phyloP scores from a whole-genome alignment of 2,888 invertebrate species.

The Platycheirus albimanus region DNA sequence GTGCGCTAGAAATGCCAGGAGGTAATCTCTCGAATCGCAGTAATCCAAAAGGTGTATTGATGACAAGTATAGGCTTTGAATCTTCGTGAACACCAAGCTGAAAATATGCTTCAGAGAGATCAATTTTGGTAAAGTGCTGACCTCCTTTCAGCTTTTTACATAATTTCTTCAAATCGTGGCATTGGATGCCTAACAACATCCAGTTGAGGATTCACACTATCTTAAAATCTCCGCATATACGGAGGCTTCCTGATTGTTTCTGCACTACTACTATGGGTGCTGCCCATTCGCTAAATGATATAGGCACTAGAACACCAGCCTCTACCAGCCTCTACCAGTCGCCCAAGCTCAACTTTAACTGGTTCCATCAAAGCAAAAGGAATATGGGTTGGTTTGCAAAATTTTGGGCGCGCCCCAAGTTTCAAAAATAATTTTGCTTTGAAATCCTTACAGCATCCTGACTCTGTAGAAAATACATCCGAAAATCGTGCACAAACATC shows the following conservation, averaged over 20 bases:
- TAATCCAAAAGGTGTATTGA: too few relatives aligned
- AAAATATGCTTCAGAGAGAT: too few relatives aligned
- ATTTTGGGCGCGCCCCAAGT: background rate
- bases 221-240: constrained; percentile 46
- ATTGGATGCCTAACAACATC: constrained; percentile 53
- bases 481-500: too few relatives aligned
- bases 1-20: constrained; percentile 42
- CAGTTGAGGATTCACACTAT: constrained; percentile 4
- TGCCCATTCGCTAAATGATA: background rate
- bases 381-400: too few relatives aligned
- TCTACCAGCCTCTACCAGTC: background rate
- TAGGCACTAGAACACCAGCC: constrained; percentile 2
- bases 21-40: background rate
- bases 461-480: background rate
- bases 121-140: background rate
- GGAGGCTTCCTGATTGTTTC: constrained; percentile 18
- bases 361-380: constrained; percentile 1
- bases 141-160: constrained; percentile 66
- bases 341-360: background rate
- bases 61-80: too few relatives aligned
- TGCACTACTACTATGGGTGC: constrained; percentile 19
- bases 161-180: constrained; percentile 56
- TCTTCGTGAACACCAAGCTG: too few relatives aligned
- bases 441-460: constrained; percentile 3
- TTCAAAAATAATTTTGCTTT: constrained; percentile 8